Evolutionary conservation across 2,888 invertebrate species (phyloP).

Genomic region (Melanchra persicariae): DNA sequence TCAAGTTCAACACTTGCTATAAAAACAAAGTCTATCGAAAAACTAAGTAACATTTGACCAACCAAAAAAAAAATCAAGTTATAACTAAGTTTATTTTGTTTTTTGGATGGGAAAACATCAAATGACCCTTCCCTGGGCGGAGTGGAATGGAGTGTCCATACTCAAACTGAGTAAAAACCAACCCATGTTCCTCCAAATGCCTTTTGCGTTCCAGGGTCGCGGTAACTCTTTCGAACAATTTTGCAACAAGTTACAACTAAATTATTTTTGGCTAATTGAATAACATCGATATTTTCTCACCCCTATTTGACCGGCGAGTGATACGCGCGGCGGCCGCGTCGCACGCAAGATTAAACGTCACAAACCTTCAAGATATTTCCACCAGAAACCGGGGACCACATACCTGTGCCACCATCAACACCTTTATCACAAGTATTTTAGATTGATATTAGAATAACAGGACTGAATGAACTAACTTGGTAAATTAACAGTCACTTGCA

Average conservation of each 20-base stretch:
- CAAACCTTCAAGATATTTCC: conserved; percentile 85
- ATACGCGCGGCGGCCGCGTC: conserved; percentile 88
- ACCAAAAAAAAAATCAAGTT: no score
- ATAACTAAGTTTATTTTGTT: not conserved
- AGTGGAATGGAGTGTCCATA: no score
- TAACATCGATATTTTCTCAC: conserved; percentile 62
- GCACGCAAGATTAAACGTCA: conserved; percentile 91
- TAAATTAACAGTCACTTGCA: conserved; percentile 81
- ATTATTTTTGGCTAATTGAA: conserved; percentile 11
- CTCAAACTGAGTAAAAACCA: no score
- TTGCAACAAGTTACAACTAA: not conserved
- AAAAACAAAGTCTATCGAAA: no score
- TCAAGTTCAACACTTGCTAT: no score
- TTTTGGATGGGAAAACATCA: no score
- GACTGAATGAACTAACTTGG: conserved; percentile 58
- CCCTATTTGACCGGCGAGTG: conserved; percentile 82
- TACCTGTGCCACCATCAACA: conserved; percentile 64
- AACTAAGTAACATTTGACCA: no score
- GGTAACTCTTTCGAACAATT: no score
- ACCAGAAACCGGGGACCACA: conserved; percentile 70
- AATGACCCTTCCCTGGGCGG: no score
- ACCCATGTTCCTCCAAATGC: no score
- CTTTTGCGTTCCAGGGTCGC: no score
- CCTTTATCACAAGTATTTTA: conserved; percentile 66
- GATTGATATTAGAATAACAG: conserved; percentile 59